Percentiles rank a stretch among this genome's conserved stretches.
Conservation (phyloP, 2,888 invertebrate genomes). For the Drosophila limbata region DNA sequence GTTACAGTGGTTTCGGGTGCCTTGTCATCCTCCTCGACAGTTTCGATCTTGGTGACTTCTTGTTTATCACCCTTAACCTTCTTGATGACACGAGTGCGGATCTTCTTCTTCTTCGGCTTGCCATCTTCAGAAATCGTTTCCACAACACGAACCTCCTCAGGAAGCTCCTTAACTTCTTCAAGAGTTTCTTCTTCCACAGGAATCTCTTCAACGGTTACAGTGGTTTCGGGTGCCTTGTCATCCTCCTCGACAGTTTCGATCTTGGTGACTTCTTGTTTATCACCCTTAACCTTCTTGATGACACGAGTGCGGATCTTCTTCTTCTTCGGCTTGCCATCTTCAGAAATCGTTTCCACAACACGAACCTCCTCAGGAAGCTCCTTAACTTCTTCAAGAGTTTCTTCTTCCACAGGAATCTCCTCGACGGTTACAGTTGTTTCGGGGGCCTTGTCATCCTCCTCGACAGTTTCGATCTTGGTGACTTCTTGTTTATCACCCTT, state of each 20-base stretch:
- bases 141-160: conserved; percentile 26
- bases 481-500: conserved; percentile 65
- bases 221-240: conserved; percentile 53
- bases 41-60: conserved; percentile 48
- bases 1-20: conserved; percentile 41
- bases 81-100: conserved; percentile 29
- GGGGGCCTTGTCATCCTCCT: conserved; percentile 61
- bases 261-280: conserved; percentile 64
- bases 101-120: conserved; percentile 27
- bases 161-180: conserved; percentile 23
- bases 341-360: conserved; percentile 40
- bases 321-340: conserved; percentile 52
- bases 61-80: conserved; percentile 31
- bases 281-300: conserved; percentile 60
- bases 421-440: conserved; percentile 59
- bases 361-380: conserved; percentile 55
- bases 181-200: conserved; percentile 31
- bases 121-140: conserved; percentile 21
- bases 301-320: conserved; percentile 63
- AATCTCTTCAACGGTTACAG: conserved; percentile 52
- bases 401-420: conserved; percentile 30
- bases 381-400: conserved; percentile 34
- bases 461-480: conserved; percentile 67
- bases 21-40: conserved; percentile 46
- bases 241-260: conserved; percentile 60